Evolutionary conservation across 2,888 invertebrate species (phyloP), one percentile per base, ranked within the genome.

Genomic region (Morpho helenor): DNA sequence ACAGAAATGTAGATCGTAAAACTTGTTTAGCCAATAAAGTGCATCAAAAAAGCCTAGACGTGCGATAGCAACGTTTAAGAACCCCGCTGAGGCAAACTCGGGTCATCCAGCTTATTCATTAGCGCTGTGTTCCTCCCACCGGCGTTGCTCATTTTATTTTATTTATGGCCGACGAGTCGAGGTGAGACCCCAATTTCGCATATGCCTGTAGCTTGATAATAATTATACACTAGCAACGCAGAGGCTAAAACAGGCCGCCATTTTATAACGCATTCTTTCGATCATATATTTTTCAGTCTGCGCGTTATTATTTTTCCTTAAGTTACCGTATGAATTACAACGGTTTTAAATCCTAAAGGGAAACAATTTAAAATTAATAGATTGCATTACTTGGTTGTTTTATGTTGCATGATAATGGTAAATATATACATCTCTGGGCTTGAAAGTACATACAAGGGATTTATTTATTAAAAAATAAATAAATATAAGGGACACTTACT

Each of bases 111-210:
- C 79, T 84, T 86, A 84, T 87, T 87, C 89, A 89, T 89, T 90
- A 89, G 84, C 75, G 79, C 74, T 63, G 68, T 73, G 83, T 79
- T 83, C 87, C 88, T 84, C 87, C 88, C 89, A 87, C 87, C 75
- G 76, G 73, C 77, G 72, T 73, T 72, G 79, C 75, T 86, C 81
- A 86, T 88, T 87, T 90, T 87, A 77, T 77, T 87, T 90, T 90
- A 89, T 89, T 88, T 88, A 88, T 82, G 82, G 79, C 77, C 79
- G 80, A 75, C 77, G 80, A 75, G 77, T 66, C 79, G 86, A 88
- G 88, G 88, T 88, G 88, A 88, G 87, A 89, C 89, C 87, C 90
- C 86, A 89, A 90, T 90, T 89, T 90, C 80, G 90, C 90, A 87
- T 88, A 79, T 82, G 84, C 80, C 82, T 74, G 79, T 81, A 80